Base-by-base conservation (phyloP, 2,888 invertebrate genomes). In the Calameuta idolon region DNA sequence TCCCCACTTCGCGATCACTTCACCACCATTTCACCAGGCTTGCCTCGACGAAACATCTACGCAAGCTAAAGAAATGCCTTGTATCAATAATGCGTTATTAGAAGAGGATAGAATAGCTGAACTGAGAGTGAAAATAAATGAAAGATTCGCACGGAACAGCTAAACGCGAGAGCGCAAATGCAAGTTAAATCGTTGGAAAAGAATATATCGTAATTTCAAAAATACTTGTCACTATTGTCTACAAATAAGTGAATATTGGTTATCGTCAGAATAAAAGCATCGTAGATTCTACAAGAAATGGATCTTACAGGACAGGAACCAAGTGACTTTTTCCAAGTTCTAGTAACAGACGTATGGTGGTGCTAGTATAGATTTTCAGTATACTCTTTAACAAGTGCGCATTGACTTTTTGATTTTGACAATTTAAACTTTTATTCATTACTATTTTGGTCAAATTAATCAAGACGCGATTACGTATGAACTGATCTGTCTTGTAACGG, bases 11-110 rank as follows among this genome's bases (percentile, higher is more conserved):
- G 83, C 76, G 75, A 75, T 73, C 75, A 77, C 69, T 81, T 80
- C 81, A 81, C 81, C 84, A 81, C 82, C 85, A 85, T 75, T 83
- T 88, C 89, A 89, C 88, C 89, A 90, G 87, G 89, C 88, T 86
- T 90, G 88, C 81, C 89, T 88, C 84, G 89, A 87, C 85, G 89
- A 89, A 77, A 89, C 87, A 83, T 90, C 89, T 85, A 90, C 88
- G 85, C 89, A 89, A 88, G 88, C 90, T 90, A 89, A 85, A 90
- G 89, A 84, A 87, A 89, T 83, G 85, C 80, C 79, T 81, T 69
- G 83, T 81, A 79, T 86, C 84, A 86, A 85, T 84, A 79, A 79
- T 74, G 11, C 35, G 31, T 23, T 55, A 55, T 55, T 55, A 55
- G 23, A 9, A 23, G 55, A 15, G 23, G 5, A 40, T 15, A 40